Evolutionary conservation across 2,113 vertebrate species (phyloP).

Genomic region (Hippopotamus amphibius): DNA sequence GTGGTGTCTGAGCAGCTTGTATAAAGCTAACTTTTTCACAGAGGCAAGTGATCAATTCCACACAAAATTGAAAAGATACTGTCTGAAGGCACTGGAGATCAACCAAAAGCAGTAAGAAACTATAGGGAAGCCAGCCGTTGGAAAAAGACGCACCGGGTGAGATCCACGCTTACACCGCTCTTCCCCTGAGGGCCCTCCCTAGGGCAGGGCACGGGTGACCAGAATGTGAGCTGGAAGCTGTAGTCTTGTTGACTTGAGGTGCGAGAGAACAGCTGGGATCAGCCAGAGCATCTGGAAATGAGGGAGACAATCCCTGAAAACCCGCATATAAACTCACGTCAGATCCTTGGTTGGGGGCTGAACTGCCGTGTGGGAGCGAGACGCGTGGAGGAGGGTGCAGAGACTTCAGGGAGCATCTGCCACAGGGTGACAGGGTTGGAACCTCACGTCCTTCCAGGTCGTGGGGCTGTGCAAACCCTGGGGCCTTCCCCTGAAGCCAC

Average conservation of each 20-base stretch:
- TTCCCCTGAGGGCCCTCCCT: too few species aligned
- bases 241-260: neutral
- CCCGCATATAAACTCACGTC: neutral
- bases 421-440: too few species aligned
- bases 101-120: neutral
- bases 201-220: too few species aligned
- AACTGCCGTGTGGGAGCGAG: neutral
- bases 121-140: neutral
- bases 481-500: neutral
- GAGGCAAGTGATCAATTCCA: neutral
- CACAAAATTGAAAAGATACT: slow-evolving; percentile 33
- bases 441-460: neutral
- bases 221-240: neutral
- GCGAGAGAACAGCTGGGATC: neutral
- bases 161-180: neutral
- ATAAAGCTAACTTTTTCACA: neutral
- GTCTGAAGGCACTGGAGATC: neutral
- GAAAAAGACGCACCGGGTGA: neutral
- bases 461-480: neutral
- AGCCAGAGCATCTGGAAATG: neutral
- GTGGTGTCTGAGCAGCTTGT: neutral
- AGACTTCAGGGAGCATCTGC: neutral
- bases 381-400: neutral
- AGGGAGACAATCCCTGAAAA: neutral
- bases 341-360: neutral